Conservation (phyloP, 2,888 invertebrate genomes). For the Pycnomerus fuliginosus region DNA sequence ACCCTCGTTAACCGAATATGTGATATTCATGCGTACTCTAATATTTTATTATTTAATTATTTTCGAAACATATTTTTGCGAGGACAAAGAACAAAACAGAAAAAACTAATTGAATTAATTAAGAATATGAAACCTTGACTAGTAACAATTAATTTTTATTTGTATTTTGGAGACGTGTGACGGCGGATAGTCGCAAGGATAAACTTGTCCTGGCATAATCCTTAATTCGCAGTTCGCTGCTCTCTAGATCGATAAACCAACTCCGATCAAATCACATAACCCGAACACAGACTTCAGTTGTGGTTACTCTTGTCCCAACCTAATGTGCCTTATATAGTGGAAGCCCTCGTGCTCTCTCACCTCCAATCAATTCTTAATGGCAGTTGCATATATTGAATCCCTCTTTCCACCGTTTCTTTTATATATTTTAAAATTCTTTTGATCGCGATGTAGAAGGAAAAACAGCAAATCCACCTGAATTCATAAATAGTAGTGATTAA, state of each 20-base stretch:
- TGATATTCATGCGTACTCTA: no score
- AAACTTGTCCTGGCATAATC: slow-evolving; percentile 21
- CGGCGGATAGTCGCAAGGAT: slow-evolving; percentile 21
- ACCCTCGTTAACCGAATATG: no score
- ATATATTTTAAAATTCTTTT: not conserved
- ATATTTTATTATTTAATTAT: no score
- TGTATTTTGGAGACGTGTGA: slow-evolving; percentile 13
- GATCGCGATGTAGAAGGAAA: slow-evolving; percentile 1
- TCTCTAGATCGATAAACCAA: slow-evolving; percentile 23
- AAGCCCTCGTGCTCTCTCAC: no score
- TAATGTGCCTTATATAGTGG: slow-evolving; percentile 9
- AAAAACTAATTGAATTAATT: not conserved
- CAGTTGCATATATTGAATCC: no score
- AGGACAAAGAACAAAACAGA: not conserved
- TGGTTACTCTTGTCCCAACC: slow-evolving; percentile 17
- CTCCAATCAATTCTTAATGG: no score
- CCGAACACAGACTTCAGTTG: slow-evolving; percentile 15
- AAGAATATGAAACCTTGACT: not conserved
- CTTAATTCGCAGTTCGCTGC: slow-evolving; percentile 19
- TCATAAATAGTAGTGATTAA: slow-evolving; percentile 21
- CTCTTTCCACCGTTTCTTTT: slow-evolving; percentile 2
- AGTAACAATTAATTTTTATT: slow-evolving; percentile 14
- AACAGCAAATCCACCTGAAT: slow-evolving; percentile 11
- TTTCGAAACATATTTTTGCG: no score
- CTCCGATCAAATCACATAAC: slow-evolving; percentile 19